Conservation (phyloP, 2,797 vertebrate species). For the Falco columbarius region DNA sequence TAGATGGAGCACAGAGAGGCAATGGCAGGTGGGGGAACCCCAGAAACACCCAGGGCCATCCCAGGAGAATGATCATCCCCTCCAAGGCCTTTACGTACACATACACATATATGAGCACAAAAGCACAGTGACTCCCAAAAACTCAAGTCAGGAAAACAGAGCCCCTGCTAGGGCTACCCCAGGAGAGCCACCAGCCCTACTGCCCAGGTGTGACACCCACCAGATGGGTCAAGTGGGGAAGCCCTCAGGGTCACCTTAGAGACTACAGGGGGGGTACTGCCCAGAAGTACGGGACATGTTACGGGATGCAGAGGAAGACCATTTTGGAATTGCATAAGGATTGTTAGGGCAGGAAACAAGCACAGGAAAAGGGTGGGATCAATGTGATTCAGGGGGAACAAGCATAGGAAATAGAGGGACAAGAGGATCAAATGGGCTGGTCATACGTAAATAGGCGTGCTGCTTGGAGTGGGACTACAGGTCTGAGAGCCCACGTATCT, state of each 20-base stretch:
- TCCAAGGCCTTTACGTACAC: not conserved
- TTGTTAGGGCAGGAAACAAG: not conserved
- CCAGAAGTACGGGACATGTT: not conserved
- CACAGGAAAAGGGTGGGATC: not conserved
- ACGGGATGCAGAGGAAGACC: not conserved
- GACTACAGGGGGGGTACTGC: not conserved
- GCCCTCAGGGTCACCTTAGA: not conserved
- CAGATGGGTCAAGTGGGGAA: not conserved
- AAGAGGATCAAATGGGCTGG: not conserved
- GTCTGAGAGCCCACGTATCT: fast-evolving
- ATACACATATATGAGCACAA: not conserved
- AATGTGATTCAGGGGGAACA: not conserved
- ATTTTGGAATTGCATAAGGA: not conserved
- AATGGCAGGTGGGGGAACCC: not conserved
- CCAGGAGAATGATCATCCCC: not conserved
- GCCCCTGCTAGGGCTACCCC: not conserved
- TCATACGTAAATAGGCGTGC: not conserved
- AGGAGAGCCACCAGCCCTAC: not conserved
- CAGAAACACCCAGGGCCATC: not conserved
- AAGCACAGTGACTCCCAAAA: not conserved
- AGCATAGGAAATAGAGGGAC: not conserved
- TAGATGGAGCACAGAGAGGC: not conserved
- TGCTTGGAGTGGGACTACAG: not conserved
- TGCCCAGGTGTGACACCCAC: not conserved
- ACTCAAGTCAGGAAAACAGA: not conserved